Evolutionary conservation across 2,888 invertebrate species (phyloP), one percentile per base, ranked within the genome.

Genomic region (Stenotaenia linearis): DNA sequence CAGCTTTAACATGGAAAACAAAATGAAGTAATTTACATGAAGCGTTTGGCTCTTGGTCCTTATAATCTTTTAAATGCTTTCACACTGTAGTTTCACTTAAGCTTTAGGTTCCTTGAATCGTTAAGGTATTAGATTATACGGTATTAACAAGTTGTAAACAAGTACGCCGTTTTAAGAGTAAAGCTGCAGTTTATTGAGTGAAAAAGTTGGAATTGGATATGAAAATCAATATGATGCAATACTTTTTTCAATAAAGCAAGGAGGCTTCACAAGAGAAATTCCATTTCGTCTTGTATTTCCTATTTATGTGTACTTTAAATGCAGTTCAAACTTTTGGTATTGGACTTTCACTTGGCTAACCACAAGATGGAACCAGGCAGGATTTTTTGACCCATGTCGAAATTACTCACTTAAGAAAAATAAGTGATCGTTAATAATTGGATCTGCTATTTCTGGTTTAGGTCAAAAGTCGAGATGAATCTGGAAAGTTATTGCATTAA

Each of bases 21-120:
- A 69, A 56, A 69, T 69, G 69, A 69, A n/a, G 69, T n/a, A 69
- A 69, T 69, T 69, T 69, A 23, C 25, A 69, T 25, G 69, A 15
- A 25, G 28, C 12, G 25, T 69, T 69, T 69, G 25, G 25, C 69
- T 69, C 25, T 69, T 28, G 25, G 10, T 28, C 25, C 28, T 69
- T n/a, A 2, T 23, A 1, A 25, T 69, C 69, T 28, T 69, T 28
- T 28, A 69, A 69, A 28, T 69, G 69, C 69, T 9, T 69, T 69
- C 25, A 69, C 25, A 4, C 28, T 10, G 15, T 25, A 69, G 69
- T n/a, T 69, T 50, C 50, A 69, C 25, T 69, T 10, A 69, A 69
- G 28, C 23, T 28, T 4, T 69, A 10, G 9, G 69, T 23, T 69
- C 23, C 12, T 50, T 18, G 50, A 50, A 21, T 7, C 18, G 50